A percentile compares a stretch with the other conserved stretches of the same genome.
Conservation (phyloP, 2,113 vertebrate genomes). For the Daphoenositta chrysoptera region DNA sequence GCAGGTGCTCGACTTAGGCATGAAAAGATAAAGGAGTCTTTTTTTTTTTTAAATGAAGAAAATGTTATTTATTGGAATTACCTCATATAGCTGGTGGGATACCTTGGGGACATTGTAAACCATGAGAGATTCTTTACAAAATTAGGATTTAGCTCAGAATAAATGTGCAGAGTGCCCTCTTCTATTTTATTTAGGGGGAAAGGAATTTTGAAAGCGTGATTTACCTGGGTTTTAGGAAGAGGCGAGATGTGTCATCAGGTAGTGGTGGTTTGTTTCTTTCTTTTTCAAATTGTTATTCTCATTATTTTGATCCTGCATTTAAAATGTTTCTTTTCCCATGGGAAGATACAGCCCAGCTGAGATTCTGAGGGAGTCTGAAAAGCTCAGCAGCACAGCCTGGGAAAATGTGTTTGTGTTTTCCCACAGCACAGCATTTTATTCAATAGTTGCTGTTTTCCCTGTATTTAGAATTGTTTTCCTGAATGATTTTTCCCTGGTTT, state of each 20-base stretch:
- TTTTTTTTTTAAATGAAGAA: neutral
- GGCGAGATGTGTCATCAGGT: neutral
- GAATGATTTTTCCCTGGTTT: neutral
- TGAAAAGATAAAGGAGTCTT: neutral
- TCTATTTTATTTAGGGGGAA: neutral
- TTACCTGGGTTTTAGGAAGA: neutral
- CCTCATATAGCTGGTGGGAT: neutral
- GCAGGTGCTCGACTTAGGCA: neutral
- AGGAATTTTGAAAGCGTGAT: neutral
- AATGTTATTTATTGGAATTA: neutral
- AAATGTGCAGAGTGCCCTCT: neutral
- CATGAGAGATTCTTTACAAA: neutral
- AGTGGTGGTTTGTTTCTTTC: neutral
- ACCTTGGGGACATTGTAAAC: neutral
- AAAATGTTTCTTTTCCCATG: neutral
- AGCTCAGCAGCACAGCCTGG: conserved; percentile 8
- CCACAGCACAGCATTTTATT: neutral
- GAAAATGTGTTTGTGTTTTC: conserved; percentile 1
- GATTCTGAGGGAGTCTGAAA: neutral
- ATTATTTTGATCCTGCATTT: neutral
- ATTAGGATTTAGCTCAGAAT: neutral
- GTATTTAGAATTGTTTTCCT: neutral
- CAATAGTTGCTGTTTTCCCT: neutral
- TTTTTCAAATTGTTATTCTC: neutral
- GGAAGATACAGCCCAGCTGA: neutral